phyloP scores from a whole-genome alignment of 2,888 invertebrate species.

The Pilophorus perplexus region DNA sequence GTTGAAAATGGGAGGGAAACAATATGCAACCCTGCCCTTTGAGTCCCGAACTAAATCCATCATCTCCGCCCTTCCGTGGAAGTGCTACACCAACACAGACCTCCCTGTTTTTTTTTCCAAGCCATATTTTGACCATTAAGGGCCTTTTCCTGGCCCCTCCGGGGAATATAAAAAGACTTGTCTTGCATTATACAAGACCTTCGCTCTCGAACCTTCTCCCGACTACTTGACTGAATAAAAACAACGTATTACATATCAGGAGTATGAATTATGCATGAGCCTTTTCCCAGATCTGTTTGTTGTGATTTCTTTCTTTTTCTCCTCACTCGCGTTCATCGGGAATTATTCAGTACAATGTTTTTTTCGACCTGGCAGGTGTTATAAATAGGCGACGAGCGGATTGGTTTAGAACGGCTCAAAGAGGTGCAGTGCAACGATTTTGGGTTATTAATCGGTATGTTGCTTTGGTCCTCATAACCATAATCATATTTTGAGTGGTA shows the following conservation, averaged over 20 bases:
- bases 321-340: background rate
- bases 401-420: background rate
- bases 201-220: conserved; percentile 24
- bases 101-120: conserved; percentile 34
- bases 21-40: conserved; percentile 16
- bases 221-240: conserved; percentile 32
- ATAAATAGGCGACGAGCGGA: background rate
- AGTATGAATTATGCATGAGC: conserved; percentile 39
- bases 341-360: conserved; percentile 6
- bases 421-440: too few species aligned
- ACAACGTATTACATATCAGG: conserved; percentile 42
- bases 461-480: too few species aligned
- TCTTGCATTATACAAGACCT: conserved; percentile 45
- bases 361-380: background rate
- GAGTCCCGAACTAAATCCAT: conserved; percentile 21
- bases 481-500: too few species aligned
- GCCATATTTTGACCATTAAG: conserved; percentile 47
- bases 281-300: conserved; percentile 26
- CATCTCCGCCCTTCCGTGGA: conserved; percentile 22
- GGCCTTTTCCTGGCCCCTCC: conserved; percentile 38
- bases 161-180: conserved; percentile 43
- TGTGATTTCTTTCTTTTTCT: conserved; percentile 15
- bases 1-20: background rate
- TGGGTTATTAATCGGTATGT: too few species aligned
- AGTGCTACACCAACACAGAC: background rate